Percentiles rank a stretch among this genome's conserved stretches.
These are phyloP conservation scores for Hermatobates lingyangjiaoensis DNA, from an alignment of 1,140 invertebrate species.

Conservation along the genomic window DNA sequence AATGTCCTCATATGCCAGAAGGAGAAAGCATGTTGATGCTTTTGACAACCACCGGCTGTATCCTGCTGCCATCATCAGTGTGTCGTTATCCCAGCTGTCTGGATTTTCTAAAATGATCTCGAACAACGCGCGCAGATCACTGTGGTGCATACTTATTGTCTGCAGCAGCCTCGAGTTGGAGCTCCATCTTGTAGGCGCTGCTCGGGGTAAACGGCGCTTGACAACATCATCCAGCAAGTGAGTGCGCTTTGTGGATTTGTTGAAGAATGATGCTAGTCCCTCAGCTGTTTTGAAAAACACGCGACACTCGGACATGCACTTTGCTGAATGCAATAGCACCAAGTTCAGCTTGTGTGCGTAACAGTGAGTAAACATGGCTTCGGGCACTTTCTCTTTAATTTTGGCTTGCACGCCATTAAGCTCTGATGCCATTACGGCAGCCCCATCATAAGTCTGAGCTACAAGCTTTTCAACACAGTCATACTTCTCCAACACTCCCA, in stretches of 20 bases:
- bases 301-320: conserved; percentile 12
- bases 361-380: conserved; percentile 14
- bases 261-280: conserved; percentile 11
- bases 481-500: neutral
- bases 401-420: conserved; percentile 8
- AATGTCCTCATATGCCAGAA: too few relatives aligned
- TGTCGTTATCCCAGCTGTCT: too few relatives aligned
- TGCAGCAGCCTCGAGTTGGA: conserved; percentile 3
- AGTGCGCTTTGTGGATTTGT: conserved; percentile 10
- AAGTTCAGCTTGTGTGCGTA: conserved; percentile 14
- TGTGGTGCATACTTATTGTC: too few relatives aligned
- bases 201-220: conserved; percentile 7
- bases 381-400: conserved; percentile 5
- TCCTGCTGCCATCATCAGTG: too few relatives aligned
- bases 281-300: conserved; percentile 9
- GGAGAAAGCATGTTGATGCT: too few relatives aligned
- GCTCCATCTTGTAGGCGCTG: conserved; percentile 4
- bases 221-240: conserved; percentile 1
- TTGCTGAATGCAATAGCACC: conserved; percentile 5
- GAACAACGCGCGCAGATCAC: too few relatives aligned
- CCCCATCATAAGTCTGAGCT: conserved; percentile 13
- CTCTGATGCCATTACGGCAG: conserved; percentile 8
- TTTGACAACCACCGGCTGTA: too few relatives aligned
- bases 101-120: too few relatives aligned
- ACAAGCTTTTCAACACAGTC: conserved; percentile 2